Evolutionary conservation across 2,797 vertebrate species (phyloP).

Genomic region (Arrhamphus sclerolepis): DNA sequence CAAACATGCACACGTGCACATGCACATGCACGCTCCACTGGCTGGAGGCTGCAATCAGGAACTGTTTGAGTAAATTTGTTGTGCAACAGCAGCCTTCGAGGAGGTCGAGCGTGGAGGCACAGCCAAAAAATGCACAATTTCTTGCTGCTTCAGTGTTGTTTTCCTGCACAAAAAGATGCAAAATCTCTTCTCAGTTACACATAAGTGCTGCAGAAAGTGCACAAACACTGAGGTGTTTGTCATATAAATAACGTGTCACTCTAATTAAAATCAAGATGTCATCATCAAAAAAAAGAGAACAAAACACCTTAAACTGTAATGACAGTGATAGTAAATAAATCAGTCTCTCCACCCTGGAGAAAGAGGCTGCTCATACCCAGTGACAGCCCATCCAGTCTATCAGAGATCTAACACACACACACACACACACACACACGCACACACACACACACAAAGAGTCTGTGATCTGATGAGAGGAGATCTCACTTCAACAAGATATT

Average conservation of each 20-base stretch:
- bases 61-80: constrained; percentile 30
- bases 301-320: neutral
- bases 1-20: neutral
- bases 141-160: neutral
- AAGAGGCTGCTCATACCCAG: neutral
- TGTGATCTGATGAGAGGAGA: constrained; percentile 57
- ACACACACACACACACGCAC: constrained; percentile 14
- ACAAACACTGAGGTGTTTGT: neutral
- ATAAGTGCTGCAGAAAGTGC: neutral
- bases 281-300: neutral
- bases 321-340: neutral
- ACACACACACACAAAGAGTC: constrained; percentile 21
- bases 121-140: constrained; percentile 8
- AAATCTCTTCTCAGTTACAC: neutral
- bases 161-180: neutral
- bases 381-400: constrained; percentile 23
- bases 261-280: neutral
- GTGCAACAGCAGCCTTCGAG: constrained; percentile 23
- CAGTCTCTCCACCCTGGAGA: neutral
- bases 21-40: neutral
- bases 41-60: constrained; percentile 28
- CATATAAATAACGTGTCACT: neutral
- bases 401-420: constrained; percentile 18
- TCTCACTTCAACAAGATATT: constrained; percentile 61
- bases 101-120: constrained; percentile 21